Conservation (phyloP, 2,888 invertebrate species). For the Drosophila anomalipes region DNA sequence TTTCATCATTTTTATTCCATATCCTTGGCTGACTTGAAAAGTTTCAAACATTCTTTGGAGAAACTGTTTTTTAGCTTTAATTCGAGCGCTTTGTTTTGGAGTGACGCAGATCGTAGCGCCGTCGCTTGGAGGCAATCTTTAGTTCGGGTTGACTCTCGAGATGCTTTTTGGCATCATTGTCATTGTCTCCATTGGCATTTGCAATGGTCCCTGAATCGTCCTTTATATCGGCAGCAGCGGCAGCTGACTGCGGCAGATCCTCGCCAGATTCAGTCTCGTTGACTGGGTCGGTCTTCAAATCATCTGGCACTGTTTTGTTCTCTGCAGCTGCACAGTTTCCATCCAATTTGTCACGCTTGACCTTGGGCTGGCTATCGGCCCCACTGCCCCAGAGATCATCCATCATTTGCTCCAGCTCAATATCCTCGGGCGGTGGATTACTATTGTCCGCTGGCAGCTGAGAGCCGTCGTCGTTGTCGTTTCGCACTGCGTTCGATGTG, state of each 20-base stretch:
- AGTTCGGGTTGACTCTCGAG: conserved; percentile 3
- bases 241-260: conserved; percentile 8
- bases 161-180: conserved; percentile 11
- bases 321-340: not conserved
- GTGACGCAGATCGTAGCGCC: conserved; percentile 62
- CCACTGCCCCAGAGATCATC: conserved; percentile 48
- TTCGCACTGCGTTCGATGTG: not conserved
- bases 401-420: conserved; percentile 56
- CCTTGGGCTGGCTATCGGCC: not conserved
- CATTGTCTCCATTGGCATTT: not conserved
- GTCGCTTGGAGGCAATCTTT: conserved; percentile 17
- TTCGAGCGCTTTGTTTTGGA: conserved; percentile 27
- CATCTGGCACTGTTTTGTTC: not conserved
- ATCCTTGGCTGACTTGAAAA: not conserved
- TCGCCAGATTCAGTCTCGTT: not conserved
- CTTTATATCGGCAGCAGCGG: not conserved
- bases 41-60: not conserved
- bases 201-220: not conserved
- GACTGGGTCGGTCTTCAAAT: not conserved
- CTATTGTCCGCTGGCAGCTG: not conserved
- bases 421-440: conserved; percentile 17
- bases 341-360: not conserved
- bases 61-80: not conserved
- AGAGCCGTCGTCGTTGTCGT: not conserved
- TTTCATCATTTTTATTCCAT: not conserved